Conservation (phyloP, 2,888 invertebrate species). For the Hemistola chrysoprasaria region DNA sequence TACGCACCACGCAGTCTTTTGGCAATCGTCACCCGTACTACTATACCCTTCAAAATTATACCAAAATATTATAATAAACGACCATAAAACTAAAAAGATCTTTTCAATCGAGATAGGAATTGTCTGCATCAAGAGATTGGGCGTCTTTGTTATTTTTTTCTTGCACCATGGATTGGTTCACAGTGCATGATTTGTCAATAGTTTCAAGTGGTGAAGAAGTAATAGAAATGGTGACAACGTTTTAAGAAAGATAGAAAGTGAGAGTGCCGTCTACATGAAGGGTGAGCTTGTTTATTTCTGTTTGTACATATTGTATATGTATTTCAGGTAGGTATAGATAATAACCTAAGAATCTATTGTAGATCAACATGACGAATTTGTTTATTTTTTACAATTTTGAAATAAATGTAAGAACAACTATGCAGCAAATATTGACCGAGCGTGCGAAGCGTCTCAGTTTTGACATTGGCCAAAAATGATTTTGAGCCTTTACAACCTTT, state of each 20-base stretch:
- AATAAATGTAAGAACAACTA: no score
- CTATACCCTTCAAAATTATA: slow-evolving; percentile 53
- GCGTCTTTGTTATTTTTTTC: slow-evolving; percentile 6
- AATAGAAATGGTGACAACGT: slow-evolving; percentile 22
- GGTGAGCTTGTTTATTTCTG: slow-evolving; percentile 62
- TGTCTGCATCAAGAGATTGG: no score
- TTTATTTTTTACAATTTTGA: no score
- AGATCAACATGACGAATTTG: no score
- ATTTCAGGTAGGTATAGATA: no score
- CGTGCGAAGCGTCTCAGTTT: no score
- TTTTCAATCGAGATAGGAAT: no score
- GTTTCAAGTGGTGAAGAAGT: slow-evolving; percentile 41
- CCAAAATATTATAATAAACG: slow-evolving; percentile 4
- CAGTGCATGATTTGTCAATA: slow-evolving; percentile 49
- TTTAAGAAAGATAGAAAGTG: slow-evolving; percentile 48
- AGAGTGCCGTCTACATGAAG: slow-evolving; percentile 65
- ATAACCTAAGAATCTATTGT: no score
- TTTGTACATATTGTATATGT: no score
- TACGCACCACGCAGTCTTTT: slow-evolving; percentile 69
- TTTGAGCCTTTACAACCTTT: no score
- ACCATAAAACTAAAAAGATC: slow-evolving; percentile 1
- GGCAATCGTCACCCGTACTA: slow-evolving; percentile 60
- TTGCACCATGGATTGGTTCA: slow-evolving; percentile 20
- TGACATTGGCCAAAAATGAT: no score
- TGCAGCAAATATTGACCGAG: no score